Percentiles rank a stretch among this genome's conserved stretches.
phyloP scores from a whole-genome alignment of 2,113 vertebrate genomes.

The Gallinago media region DNA sequence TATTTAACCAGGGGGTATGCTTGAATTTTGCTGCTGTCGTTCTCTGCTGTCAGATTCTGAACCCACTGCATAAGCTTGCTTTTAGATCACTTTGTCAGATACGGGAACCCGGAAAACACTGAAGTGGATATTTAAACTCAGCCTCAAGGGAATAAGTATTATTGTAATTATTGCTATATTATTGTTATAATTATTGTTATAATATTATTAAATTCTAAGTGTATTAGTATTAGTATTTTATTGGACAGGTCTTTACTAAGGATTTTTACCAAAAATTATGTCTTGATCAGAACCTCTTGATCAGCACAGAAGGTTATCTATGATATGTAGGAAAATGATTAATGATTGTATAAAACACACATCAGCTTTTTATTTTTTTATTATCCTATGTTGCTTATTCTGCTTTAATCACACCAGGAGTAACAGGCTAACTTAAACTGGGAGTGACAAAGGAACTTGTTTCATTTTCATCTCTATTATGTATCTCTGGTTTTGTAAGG shows the following conservation, averaged over 20 bases:
- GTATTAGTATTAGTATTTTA: background rate
- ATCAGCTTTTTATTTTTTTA: background rate
- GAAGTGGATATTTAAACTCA: background rate
- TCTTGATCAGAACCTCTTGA: background rate
- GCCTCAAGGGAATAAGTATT: background rate
- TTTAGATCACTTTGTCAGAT: background rate
- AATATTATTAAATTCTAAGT: background rate
- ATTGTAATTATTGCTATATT: background rate
- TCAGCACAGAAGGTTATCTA: background rate
- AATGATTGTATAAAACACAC: background rate
- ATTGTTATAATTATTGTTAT: background rate
- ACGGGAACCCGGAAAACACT: background rate
- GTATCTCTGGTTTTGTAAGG: background rate
- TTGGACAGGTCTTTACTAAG: background rate
- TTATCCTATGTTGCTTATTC: background rate
- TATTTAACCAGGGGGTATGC: background rate
- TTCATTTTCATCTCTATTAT: background rate
- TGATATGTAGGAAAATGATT: background rate
- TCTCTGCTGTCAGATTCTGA: background rate
- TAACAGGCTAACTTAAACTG: background rate
- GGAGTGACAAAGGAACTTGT: background rate
- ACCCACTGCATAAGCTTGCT: background rate
- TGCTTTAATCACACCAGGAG: background rate
- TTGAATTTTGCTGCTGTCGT: background rate
- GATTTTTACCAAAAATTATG: background rate